A percentile compares a stretch with the other conserved stretches of the same genome.
Evolutionary conservation across 2,888 invertebrate species (phyloP).

Genomic region (Orthosia gracilis): DNA sequence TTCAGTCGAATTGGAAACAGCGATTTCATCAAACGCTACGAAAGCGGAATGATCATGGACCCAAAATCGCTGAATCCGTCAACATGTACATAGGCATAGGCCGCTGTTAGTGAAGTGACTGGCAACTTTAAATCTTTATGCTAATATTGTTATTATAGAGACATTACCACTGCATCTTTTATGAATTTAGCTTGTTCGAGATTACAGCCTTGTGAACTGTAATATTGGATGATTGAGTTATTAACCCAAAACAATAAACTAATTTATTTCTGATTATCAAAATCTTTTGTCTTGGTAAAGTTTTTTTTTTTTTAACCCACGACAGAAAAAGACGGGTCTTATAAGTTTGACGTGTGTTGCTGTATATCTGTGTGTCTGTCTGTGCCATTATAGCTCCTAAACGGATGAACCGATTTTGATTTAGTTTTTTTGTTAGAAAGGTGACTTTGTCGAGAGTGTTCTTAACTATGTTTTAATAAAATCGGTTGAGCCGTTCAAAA

Average conservation of each 20-base stretch:
- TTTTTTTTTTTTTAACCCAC: no score
- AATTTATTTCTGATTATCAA: not conserved
- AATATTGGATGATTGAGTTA: conserved; percentile 21
- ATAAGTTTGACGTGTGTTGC: no score
- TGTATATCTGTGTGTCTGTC: no score
- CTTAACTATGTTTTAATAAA: no score
- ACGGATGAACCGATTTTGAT: no score
- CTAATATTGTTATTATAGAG: conserved; percentile 61
- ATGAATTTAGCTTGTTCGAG: conserved; percentile 26
- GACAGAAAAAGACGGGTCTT: no score
- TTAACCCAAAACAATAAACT: not conserved
- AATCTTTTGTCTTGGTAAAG: no score
- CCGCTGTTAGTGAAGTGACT: conserved; percentile 44
- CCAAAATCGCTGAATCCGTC: conserved; percentile 36
- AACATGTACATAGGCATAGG: conserved; percentile 20
- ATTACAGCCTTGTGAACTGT: conserved; percentile 25
- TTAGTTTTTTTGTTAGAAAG: no score
- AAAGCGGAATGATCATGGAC: not conserved
- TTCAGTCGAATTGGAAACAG: no score
- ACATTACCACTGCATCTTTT: conserved; percentile 44
- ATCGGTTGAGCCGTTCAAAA: no score
- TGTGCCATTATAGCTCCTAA: no score
- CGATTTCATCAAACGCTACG: not conserved
- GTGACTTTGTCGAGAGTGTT: no score
- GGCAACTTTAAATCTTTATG: conserved; percentile 58